Base-by-base conservation (phyloP, 2,888 invertebrate genomes). In the Apotomis turbidana region DNA sequence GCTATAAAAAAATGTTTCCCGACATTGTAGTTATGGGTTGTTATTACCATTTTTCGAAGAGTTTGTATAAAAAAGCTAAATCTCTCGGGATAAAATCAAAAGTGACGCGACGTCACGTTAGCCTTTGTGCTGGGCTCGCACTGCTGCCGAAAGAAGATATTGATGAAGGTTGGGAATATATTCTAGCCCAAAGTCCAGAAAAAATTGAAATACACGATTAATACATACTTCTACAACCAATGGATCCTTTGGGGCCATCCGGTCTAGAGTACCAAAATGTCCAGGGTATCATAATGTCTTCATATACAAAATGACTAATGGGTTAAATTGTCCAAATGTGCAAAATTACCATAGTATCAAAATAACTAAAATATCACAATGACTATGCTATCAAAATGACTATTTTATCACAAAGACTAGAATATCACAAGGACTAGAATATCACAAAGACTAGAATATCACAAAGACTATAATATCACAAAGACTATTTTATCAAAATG, bases 201-300 rank as follows among this genome's bases (percentile, higher is more conserved):
- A 51, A 51, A 51, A 51, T 51, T 51, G 51, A 51, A 51, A 51
- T 51, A 4, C 51, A 51, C 51, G 51, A 51, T 51, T 51, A 51
- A 51, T 51, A 51, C 3, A 51, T 51, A 51, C 51, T 51, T 51
- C 51, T 51, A 51, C 51, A 51, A 51, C 51, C 51, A 51, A 51
- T 46, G n/a, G n/a, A n/a, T n/a, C 46, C 46, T 46, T 46, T 9
- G 46, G 46, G 46, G 46, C 46, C 46, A 46, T 46, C 46, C 27
- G 57, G 36, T 58, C 58, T 58, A 58, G 41, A 38, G 58, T 41
- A 58, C 38, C 58, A 58, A 58, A 58, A 60, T 60, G 60, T 58
- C 58, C 38, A 60, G 46, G 46, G 46, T 60, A 60, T 60, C 46
- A 46, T 46, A 60, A 60, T 60, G 60, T 46, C 60, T 60, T 44